Conservation (phyloP, 2,797 vertebrate genomes). For the Artibeus lituratus region DNA sequence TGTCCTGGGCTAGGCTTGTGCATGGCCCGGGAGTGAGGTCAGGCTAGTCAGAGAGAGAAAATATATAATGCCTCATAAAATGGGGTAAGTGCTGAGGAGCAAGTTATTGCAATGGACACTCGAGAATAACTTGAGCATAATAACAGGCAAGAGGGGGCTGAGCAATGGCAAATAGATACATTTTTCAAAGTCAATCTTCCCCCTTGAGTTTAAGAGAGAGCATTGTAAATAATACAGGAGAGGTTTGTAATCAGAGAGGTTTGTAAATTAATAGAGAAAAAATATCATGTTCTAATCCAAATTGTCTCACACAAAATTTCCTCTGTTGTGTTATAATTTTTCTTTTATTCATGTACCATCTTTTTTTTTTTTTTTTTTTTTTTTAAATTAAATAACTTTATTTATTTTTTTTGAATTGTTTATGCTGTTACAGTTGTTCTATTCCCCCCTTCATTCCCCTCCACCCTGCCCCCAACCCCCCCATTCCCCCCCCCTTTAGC, state of each 20-base stretch:
- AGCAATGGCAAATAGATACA: not conserved
- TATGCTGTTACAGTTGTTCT: too few species aligned
- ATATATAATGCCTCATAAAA: not conserved
- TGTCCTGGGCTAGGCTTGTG: not conserved
- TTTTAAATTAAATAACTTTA: too few species aligned
- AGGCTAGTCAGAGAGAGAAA: not conserved
- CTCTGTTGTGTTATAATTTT: not conserved
- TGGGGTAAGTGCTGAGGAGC: not conserved
- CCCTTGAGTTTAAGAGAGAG: not conserved
- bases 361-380: too few species aligned
- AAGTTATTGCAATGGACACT: not conserved
- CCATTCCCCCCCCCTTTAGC: too few species aligned
- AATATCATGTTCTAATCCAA: not conserved
- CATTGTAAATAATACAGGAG: not conserved
- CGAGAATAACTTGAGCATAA: not conserved
- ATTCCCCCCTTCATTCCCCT: too few species aligned
- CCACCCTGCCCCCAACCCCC: too few species aligned
- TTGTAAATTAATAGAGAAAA: not conserved
- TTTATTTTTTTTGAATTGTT: too few species aligned
- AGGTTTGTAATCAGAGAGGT: not conserved
- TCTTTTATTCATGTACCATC: not conserved
- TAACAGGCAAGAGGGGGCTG: not conserved
- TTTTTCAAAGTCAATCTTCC: not conserved
- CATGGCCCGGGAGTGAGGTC: not conserved
- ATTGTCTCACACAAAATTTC: not conserved